Evolutionary conservation across 2,797 vertebrate genomes (phyloP), one percentile per base, ranked within the genome.

Genomic region (Parambassis ranga): DNA sequence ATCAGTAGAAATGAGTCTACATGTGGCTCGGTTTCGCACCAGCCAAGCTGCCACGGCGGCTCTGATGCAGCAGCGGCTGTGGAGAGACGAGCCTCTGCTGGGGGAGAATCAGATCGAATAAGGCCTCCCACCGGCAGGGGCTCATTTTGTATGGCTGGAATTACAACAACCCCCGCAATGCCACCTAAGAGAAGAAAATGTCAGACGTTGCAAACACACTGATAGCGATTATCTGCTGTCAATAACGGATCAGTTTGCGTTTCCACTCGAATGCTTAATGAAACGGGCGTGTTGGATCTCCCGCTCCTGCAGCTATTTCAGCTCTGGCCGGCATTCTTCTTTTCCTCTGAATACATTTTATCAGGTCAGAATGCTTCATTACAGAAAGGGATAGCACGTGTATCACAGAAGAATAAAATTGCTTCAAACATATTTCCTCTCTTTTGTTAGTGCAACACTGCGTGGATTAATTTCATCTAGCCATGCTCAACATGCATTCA

Each of bases 1-100:
- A 87, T 90, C 82, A 85, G 66, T 43, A 57, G 72, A 72, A 87
- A 83, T 75, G 24, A 79, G 77, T 70, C 62, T 76, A 58, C 69
- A 60, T 50, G 77, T 77, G 71, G 53, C 50, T 71, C 32, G 41
- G 38, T 80, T 78, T 70, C 65, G 46, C 63, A 73, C 69, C 75
- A 74, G 76, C 73, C 58, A 18, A 22, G 51, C 57, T 65, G 65
- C 68, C 60, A 46, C 26, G 24, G 47, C 42, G 56, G 71, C 32
- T 19, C 16, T 27, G 60, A 50, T 52, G 53, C 26, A 41, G 55
- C 48, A n/a, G 36, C 71, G 41, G 62, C 61, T 58, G 76, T 13
- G 20, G 67, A 69, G 73, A 72, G 75, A 74, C 7, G 16, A 55
- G 65, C 19, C 61, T 77, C 71, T 64, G 72, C 71, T 66, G 71